Percentiles rank a stretch among this genome's conserved stretches.
Conservation (phyloP, 2,113 vertebrate genomes). For the Apaloderma vittatum region DNA sequence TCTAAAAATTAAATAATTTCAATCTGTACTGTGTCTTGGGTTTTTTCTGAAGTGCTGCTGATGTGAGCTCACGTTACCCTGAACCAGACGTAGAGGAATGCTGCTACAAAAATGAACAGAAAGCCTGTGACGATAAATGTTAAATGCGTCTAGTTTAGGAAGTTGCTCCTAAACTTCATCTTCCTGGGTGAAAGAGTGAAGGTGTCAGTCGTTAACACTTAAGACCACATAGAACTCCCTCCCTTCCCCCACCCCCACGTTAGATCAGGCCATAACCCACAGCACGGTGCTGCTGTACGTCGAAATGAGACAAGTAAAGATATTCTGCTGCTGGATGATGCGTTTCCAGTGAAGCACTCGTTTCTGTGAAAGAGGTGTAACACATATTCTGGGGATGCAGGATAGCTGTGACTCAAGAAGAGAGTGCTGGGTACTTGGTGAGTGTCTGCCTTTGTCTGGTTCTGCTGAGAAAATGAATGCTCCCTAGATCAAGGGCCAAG, state of each 20-base stretch:
- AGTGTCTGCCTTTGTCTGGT: rapidly evolving
- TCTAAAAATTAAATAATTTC: slow-evolving; percentile 58
- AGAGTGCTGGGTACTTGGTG: background rate
- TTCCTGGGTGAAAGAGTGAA: background rate
- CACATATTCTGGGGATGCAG: background rate
- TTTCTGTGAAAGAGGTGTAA: background rate
- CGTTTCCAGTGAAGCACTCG: background rate
- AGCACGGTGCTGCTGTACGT: rapidly evolving
- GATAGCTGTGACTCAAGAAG: background rate
- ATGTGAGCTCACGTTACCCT: too few species aligned
- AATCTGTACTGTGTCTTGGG: background rate
- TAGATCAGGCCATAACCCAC: rapidly evolving
- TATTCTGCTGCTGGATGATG: background rate
- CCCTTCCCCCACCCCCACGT: too few species aligned
- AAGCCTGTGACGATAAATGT: background rate
- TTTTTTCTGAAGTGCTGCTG: background rate
- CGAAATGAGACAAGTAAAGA: background rate
- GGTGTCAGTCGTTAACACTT: background rate
- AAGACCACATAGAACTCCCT: background rate
- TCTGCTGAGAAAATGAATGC: background rate
- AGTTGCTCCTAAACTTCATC: background rate
- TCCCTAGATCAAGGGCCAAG: rapidly evolving
- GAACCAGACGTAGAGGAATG: background rate
- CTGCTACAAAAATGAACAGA: background rate
- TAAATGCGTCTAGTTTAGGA: background rate